phyloP scores from a whole-genome alignment of 2,888 invertebrate genomes.

The Cyrtodaria siliqua region DNA sequence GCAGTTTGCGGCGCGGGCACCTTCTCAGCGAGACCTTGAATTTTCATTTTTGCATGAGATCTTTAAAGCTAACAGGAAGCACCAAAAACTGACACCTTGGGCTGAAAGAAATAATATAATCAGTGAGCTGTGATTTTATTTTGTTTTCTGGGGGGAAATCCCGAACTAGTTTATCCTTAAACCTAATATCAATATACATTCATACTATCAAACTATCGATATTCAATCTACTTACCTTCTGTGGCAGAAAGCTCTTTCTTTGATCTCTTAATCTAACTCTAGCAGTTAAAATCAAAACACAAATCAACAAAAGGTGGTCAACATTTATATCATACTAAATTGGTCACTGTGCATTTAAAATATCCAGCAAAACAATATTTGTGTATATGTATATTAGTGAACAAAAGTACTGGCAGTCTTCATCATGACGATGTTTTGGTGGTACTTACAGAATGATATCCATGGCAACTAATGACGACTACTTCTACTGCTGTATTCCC shows the following conservation, averaged over 20 bases:
- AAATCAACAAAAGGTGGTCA: background rate
- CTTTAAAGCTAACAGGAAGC: slow-evolving; percentile 52
- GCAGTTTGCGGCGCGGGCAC: slow-evolving; percentile 17
- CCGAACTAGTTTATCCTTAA: background rate
- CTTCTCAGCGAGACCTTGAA: slow-evolving; percentile 2
- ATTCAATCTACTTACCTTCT: too few species aligned
- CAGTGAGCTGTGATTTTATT: slow-evolving; percentile 4
- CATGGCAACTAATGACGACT: slow-evolving; percentile 57
- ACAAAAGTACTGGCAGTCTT: background rate
- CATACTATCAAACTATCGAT: background rate
- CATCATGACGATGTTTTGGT: background rate
- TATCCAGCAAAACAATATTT: too few species aligned
- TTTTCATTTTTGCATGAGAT: slow-evolving; percentile 39
- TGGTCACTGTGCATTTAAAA: background rate
- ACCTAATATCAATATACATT: background rate
- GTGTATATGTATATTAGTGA: too few species aligned
- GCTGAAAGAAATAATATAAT: slow-evolving; percentile 58
- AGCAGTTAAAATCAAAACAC: background rate
- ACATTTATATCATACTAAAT: background rate
- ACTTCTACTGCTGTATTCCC: slow-evolving; percentile 81
- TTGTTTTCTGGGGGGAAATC: background rate
- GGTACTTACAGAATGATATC: slow-evolving; percentile 34
- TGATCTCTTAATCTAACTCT: too few species aligned
- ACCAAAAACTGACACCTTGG: slow-evolving; percentile 45
- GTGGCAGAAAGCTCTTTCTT: too few species aligned